Evolutionary conservation across 2,888 invertebrate genomes (phyloP).

Genomic region (Apamea sordens): DNA sequence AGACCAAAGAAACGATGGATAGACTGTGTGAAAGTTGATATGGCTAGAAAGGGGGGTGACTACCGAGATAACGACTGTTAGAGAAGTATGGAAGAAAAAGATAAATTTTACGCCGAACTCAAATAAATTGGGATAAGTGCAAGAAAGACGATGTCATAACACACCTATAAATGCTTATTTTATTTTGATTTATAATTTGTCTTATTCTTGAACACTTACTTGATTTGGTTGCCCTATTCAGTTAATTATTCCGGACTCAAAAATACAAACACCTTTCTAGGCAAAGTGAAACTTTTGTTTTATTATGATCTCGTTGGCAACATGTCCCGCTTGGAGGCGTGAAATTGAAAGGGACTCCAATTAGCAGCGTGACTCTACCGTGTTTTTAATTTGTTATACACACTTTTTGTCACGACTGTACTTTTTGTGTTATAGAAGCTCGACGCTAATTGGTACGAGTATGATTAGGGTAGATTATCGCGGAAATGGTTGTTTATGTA

Average conservation of each 20-base stretch:
- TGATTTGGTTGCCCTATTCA: neutral
- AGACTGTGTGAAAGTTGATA: neutral
- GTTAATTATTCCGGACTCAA: neutral
- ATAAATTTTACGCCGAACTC: neutral
- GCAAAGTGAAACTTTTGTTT: conserved; percentile 28
- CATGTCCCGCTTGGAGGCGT: conserved; percentile 59
- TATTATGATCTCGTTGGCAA: conserved; percentile 11
- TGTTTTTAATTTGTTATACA: conserved; percentile 49
- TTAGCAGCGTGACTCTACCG: conserved; percentile 47
- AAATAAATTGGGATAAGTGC: neutral
- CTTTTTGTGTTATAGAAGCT: conserved; percentile 28
- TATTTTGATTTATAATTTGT: conserved; percentile 1
- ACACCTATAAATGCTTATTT: neutral
- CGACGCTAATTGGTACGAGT: conserved; percentile 38
- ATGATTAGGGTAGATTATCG: neutral
- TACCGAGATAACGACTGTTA: neutral
- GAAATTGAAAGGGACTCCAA: conserved; percentile 71
- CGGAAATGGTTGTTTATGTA: neutral
- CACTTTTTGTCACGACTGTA: conserved; percentile 50
- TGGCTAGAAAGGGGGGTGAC: neutral
- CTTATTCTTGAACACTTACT: too few relatives aligned
- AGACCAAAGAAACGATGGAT: neutral
- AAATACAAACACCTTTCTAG: neutral
- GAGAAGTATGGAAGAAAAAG: neutral
- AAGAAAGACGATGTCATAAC: neutral